Conservation (phyloP, 2,888 invertebrate species). For the Trichogramma dendrolimi region DNA sequence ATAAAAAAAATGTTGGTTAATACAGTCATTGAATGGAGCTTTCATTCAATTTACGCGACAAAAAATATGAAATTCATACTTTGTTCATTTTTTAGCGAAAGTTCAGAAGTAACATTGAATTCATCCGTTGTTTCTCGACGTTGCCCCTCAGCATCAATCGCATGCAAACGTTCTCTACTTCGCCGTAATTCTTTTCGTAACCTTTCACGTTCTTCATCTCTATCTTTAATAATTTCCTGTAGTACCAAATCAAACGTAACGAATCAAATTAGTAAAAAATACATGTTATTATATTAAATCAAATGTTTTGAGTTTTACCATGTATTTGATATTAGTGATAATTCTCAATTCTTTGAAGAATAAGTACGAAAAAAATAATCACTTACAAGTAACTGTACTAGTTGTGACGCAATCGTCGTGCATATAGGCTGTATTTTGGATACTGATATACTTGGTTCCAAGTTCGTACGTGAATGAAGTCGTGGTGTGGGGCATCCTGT, state of each 20-base stretch:
- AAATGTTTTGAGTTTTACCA: too few relatives aligned
- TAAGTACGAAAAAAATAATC: constrained; percentile 3
- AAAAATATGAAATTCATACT: constrained; percentile 13
- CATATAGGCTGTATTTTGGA: constrained; percentile 62
- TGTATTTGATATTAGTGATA: too few relatives aligned
- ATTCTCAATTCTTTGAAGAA: too few relatives aligned
- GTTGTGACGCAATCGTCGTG: constrained; percentile 61
- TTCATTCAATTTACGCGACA: neutral
- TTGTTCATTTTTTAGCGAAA: constrained; percentile 17
- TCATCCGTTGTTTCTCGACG: constrained; percentile 35
- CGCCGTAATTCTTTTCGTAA: constrained; percentile 69
- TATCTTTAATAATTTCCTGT: constrained; percentile 69
- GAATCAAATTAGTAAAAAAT: neutral
- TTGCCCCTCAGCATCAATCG: constrained; percentile 51
- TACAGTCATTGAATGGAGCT: too few relatives aligned
- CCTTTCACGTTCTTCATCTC: constrained; percentile 72
- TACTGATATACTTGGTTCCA: constrained; percentile 60
- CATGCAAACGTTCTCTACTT: constrained; percentile 68
- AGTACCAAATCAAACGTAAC: constrained; percentile 19
- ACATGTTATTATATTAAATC: too few relatives aligned
- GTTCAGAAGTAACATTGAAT: constrained; percentile 5
- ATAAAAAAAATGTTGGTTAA: neutral
- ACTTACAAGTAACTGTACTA: constrained; percentile 67
- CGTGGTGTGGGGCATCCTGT: constrained; percentile 50
- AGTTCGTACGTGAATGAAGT: constrained; percentile 34